These are phyloP conservation scores for Pangasius larnaudii DNA, from an alignment of 2,797 vertebrate species.

Conservation along the genomic window DNA sequence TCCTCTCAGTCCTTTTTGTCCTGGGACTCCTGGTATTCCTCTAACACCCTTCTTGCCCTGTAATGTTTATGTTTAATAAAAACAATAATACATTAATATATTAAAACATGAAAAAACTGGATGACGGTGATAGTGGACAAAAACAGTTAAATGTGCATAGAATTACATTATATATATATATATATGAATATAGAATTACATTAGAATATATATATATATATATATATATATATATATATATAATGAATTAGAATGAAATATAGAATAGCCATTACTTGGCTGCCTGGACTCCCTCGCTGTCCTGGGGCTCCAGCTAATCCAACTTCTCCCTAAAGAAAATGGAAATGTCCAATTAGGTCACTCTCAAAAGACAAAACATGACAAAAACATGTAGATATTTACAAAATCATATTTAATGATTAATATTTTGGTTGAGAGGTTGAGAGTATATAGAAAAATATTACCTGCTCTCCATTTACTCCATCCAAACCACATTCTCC, in stretches of 20 bases:
- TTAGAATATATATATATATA: not conserved
- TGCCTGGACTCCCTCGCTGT: conserved; percentile 74
- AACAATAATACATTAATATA: not conserved
- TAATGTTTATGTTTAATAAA: not conserved
- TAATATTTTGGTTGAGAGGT: not conserved
- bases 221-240: no score
- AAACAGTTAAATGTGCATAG: not conserved
- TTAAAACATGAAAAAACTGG: not conserved
- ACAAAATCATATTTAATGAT: not conserved
- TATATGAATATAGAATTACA: not conserved
- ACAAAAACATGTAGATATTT: not conserved
- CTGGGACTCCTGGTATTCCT: conserved; percentile 75
- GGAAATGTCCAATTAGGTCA: not conserved
- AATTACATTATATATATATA: not conserved
- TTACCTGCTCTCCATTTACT: conserved; percentile 82
- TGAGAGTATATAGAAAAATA: not conserved
- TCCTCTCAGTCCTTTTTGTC: conserved; percentile 82
- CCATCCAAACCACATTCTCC: conserved; percentile 82
- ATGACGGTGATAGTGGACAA: not conserved
- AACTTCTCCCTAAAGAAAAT: conserved; percentile 69
- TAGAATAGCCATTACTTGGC: conserved; percentile 67
- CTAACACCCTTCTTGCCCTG: conserved; percentile 81
- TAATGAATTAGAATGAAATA: not conserved
- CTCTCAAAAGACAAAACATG: not conserved
- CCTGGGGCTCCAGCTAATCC: conserved; percentile 75